Evolutionary conservation across 2,888 invertebrate species (phyloP).

Genomic region (Pseudococcus jackbeardsleyi): DNA sequence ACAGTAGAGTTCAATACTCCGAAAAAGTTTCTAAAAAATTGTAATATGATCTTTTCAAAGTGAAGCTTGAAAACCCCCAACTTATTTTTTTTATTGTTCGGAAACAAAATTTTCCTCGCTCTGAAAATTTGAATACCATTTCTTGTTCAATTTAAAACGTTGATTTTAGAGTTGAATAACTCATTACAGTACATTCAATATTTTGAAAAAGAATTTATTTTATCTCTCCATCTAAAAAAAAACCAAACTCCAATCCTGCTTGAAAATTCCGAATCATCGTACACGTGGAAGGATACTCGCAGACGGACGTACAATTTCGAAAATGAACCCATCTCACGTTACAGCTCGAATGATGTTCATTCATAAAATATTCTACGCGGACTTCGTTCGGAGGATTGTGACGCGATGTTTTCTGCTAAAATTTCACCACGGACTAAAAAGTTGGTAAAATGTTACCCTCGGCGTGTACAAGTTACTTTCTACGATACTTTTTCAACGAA

Average conservation of each 20-base stretch:
- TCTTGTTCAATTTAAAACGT: not conserved
- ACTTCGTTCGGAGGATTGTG: not conserved
- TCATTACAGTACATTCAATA: not conserved
- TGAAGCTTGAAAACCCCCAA: too few species aligned
- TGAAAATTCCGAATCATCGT: not conserved
- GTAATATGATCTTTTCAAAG: too few species aligned
- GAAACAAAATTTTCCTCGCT: not conserved
- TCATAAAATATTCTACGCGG: slow-evolving; percentile 6
- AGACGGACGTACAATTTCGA: not conserved
- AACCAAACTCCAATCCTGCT: not conserved
- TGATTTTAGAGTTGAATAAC: not conserved
- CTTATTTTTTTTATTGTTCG: too few species aligned
- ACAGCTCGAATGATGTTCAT: not conserved
- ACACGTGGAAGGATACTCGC: not conserved
- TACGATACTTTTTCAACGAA: not conserved
- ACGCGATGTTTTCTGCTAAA: not conserved
- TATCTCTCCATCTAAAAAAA: not conserved
- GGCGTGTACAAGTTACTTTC: not conserved
- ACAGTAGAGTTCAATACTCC: too few species aligned
- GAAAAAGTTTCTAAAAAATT: too few species aligned
- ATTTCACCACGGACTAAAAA: not conserved
- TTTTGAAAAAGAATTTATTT: not conserved
- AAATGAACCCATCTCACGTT: slow-evolving; percentile 14
- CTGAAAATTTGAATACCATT: not conserved
- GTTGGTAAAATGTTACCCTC: slow-evolving; percentile 14